phyloP scores from a whole-genome alignment of 2,797 vertebrate genomes.

The Orestias chungarensis region DNA sequence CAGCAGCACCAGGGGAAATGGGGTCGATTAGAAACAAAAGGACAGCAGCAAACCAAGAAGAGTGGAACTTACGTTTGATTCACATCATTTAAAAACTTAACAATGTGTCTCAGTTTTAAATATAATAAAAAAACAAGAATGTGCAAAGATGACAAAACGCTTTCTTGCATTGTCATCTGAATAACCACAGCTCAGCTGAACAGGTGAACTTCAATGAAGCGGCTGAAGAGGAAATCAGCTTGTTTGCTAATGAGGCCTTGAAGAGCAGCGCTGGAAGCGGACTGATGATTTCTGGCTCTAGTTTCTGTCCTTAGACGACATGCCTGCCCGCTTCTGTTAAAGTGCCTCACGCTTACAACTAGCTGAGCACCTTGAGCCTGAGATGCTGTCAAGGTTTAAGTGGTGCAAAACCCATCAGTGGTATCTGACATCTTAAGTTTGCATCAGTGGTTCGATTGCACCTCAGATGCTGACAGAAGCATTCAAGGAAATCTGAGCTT shows the following conservation, averaged over 20 bases:
- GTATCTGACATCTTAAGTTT: background rate
- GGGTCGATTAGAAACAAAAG: background rate
- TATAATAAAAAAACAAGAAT: conserved; percentile 11
- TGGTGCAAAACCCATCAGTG: background rate
- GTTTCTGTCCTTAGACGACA: conserved; percentile 27
- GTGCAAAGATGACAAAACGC: conserved; percentile 22
- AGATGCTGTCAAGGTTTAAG: background rate
- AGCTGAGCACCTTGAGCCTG: background rate
- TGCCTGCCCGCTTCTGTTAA: conserved; percentile 4
- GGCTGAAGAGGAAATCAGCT: conserved; percentile 53
- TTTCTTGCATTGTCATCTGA: conserved; percentile 32
- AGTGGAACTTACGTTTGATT: background rate
- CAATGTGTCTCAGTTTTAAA: background rate
- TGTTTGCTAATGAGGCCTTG: conserved; percentile 49
- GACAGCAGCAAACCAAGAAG: background rate
- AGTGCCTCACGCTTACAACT: background rate
- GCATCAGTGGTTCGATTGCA: background rate
- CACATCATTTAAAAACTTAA: background rate
- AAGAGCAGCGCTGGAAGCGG: conserved; percentile 43
- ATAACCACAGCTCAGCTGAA: conserved; percentile 58
- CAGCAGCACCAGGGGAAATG: background rate
- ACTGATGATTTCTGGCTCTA: conserved; percentile 38
- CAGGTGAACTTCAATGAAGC: conserved; percentile 28
- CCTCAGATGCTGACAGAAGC: background rate
- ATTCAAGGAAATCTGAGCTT: background rate